These are phyloP conservation scores for Poeciliopsis turneri DNA, from an alignment of 2,797 vertebrate genomes.

Conservation along the genomic window DNA sequence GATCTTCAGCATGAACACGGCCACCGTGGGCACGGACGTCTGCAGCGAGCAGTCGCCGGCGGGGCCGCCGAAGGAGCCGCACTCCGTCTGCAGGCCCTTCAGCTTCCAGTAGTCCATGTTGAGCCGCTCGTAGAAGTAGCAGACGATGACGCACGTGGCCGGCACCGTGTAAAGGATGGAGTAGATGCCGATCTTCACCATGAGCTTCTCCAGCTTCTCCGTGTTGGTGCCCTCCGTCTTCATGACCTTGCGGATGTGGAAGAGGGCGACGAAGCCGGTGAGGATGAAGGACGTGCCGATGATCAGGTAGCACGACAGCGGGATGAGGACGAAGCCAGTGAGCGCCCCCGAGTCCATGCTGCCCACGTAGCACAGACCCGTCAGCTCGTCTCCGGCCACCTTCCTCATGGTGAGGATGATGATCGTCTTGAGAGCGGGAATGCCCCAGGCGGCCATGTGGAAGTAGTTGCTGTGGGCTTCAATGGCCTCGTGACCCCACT, in stretches of 20 bases:
- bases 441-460: conserved; percentile 97
- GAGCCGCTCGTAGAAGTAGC: conserved; percentile 96
- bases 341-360: conserved; percentile 89
- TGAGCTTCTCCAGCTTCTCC: conserved; percentile 97
- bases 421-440: conserved; percentile 95
- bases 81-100: conserved; percentile 85
- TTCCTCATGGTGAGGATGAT: conserved; percentile 95
- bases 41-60: conserved; percentile 88
- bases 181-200: conserved; percentile 98
- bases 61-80: conserved; percentile 78
- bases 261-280: conserved; percentile 96
- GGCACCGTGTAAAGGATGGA: conserved; percentile 98
- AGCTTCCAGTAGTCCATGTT: conserved; percentile 96
- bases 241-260: conserved; percentile 98
- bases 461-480: conserved; percentile 98
- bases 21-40: conserved; percentile 91
- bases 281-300: conserved; percentile 97
- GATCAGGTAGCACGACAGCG: conserved; percentile 94
- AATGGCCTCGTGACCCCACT: conserved; percentile 98
- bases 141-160: conserved; percentile 95
- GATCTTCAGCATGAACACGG: conserved; percentile 97
- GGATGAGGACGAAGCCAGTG: conserved; percentile 93
- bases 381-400: conserved; percentile 95
- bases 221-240: conserved; percentile 98
- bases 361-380: conserved; percentile 95